These are phyloP conservation scores for Drosophila prostipennis DNA, from an alignment of 2,888 invertebrate species.

Conservation along the genomic window DNA sequence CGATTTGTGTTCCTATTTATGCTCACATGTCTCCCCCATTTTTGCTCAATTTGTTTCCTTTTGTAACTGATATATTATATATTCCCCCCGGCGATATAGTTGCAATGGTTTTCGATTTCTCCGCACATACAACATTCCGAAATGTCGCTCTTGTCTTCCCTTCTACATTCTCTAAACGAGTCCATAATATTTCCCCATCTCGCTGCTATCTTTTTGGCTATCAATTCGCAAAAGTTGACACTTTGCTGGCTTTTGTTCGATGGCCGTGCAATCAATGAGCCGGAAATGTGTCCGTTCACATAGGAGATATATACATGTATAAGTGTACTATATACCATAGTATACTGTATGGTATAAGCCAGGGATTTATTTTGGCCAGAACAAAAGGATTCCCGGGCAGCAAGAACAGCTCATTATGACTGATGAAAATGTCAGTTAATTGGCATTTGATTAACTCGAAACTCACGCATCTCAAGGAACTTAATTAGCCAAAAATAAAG, in stretches of 20 bases:
- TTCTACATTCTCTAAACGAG: conserved; percentile 6
- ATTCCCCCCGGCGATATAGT: conserved; percentile 1
- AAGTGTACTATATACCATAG: no score
- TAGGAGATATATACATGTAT: no score
- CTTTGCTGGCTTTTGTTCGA: conserved; percentile 62
- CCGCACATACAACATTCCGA: not conserved
- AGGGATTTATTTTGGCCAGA: no score
- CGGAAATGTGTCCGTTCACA: conserved; percentile 54
- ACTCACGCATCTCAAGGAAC: conserved; percentile 39
- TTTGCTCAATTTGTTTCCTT: conserved; percentile 6
- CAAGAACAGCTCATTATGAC: conserved; percentile 9
- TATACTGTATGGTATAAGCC: no score
- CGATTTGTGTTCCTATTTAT: conserved; percentile 13
- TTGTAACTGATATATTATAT: conserved; percentile 15
- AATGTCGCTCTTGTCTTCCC: not conserved
- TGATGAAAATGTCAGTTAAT: conserved; percentile 58
- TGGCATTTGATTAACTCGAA: conserved; percentile 68
- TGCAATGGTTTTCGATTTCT: conserved; percentile 19
- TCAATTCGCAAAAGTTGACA: conserved; percentile 68
- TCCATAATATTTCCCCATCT: conserved; percentile 4
- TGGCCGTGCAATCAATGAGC: conserved; percentile 60
- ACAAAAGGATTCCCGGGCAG: conserved; percentile 17
- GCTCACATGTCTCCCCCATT: not conserved
- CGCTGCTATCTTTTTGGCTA: conserved; percentile 53
- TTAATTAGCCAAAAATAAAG: conserved; percentile 40